Evolutionary conservation across 1,140 invertebrate species (phyloP), one percentile per base, ranked within the genome.

Genomic region (Drosophila mauritiana): DNA sequence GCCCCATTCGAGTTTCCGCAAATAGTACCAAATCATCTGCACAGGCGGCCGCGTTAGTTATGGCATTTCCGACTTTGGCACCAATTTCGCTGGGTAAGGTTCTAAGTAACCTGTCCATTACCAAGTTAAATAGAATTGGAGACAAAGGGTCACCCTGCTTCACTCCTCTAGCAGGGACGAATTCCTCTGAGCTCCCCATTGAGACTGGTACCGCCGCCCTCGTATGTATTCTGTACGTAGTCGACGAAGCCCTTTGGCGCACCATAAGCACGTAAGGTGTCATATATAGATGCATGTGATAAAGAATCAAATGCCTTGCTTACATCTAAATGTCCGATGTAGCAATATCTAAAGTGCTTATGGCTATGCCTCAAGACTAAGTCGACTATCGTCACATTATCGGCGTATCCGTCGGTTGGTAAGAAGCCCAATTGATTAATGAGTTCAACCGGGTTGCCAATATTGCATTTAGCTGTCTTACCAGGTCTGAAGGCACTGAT

Each of bases 391-490:
- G 27, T 27, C 27, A 5, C 27, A 27, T 27, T 75, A 42, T 75
- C 67, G 12, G 67, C 73, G 15, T 58, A 75, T 5, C 67, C 67
- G 10, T 70, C 73, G 4, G 42, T 75, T 6, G 73, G 53, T 7
- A 63, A 17, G 27, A 75, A 63, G 8, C 65, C 57, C 72, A 63
- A 37, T 70, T 13, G 25, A 70, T 12, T 40, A 34, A 34, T 36
- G 25, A 36, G 6, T n/a, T 40, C 34, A 75, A 48, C n/a, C 64
- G 57, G 13, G 42, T 31, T 22, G 53, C 37, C 34, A 69, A 48
- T 10, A 75, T 62, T 10, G 61, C 57, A 25, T 69, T 78, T 25
- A 74, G 37, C 22, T 75, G 40, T 17, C 63, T 68, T 5, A 77
- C 72, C n/a, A 73, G 25, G 3, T 67, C 36, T 22, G 69, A 73